Evolutionary conservation across 1,140 invertebrate species (phyloP).

Genomic region (Atopsyche davidsoni): DNA sequence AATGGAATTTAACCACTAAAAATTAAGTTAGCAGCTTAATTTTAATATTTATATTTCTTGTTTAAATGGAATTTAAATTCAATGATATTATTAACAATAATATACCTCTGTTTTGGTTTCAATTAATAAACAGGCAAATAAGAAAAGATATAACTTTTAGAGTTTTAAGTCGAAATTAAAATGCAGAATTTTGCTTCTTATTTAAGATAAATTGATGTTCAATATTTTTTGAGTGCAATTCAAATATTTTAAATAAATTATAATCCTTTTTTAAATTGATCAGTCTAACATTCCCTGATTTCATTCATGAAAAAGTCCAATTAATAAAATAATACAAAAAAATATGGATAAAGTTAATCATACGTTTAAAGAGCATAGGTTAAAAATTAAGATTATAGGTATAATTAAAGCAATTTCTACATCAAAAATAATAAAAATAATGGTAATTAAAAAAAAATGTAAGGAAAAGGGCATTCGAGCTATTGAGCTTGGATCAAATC

Average conservation of each 20-base stretch:
- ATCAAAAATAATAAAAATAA: constrained; percentile 64
- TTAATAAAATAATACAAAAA: constrained; percentile 51
- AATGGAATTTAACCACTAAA: constrained; percentile 46
- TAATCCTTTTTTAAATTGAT: constrained; percentile 48
- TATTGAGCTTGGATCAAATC: constrained; percentile 52
- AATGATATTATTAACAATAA: constrained; percentile 52
- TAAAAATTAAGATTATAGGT: constrained; percentile 43
- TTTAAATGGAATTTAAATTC: constrained; percentile 43
- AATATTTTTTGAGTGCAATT: constrained; percentile 58
- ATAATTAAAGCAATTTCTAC: constrained; percentile 55
- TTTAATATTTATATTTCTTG: constrained; percentile 41
- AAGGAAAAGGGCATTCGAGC: constrained; percentile 52
- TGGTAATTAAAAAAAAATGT: constrained; percentile 56
- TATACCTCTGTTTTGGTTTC: constrained; percentile 52
- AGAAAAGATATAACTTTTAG: constrained; percentile 42
- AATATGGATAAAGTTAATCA: constrained; percentile 40
- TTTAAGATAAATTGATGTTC: constrained; percentile 35
- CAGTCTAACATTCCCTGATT: constrained; percentile 55
- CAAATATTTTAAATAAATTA: constrained; percentile 58
- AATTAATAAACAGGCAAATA: constrained; percentile 49
- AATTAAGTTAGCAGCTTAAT: constrained; percentile 47
- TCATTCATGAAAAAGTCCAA: constrained; percentile 56
- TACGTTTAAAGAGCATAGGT: constrained; percentile 36
- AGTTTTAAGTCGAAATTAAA: constrained; percentile 59
- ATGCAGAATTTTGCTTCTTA: constrained; percentile 50